Conservation (phyloP, 2,888 invertebrate species). For the Melipona bicolor region DNA sequence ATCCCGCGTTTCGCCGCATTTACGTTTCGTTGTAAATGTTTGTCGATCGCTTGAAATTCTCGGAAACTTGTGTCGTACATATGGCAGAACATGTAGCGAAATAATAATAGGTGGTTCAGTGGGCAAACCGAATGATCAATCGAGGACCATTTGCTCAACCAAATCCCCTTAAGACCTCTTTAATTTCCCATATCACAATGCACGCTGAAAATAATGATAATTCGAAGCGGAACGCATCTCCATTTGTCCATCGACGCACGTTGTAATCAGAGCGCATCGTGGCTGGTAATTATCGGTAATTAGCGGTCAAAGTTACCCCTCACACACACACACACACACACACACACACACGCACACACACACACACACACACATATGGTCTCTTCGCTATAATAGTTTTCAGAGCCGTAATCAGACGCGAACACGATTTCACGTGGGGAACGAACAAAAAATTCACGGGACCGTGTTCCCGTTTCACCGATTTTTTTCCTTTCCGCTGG, state of each 20-base stretch:
- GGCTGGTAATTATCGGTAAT: conserved; percentile 51
- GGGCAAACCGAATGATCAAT: neutral
- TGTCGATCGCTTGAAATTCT: neutral
- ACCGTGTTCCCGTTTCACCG: neutral
- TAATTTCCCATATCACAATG: conserved; percentile 30
- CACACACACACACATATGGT: conserved; percentile 18
- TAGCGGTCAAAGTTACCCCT: conserved; percentile 37
- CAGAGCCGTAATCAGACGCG: neutral
- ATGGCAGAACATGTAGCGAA: neutral
- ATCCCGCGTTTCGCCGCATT: neutral
- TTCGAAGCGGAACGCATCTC: conserved; percentile 11
- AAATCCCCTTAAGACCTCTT: conserved; percentile 18
- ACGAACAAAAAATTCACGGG: conserved; percentile 5
- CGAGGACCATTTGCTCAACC: neutral
- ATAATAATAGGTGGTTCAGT: neutral
- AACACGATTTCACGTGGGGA: conserved; percentile 19
- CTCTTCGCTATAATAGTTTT: too few relatives aligned
- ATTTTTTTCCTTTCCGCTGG: conserved; percentile 24
- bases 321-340: conserved; percentile 21
- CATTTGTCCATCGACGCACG: conserved; percentile 12
- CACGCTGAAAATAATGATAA: conserved; percentile 27
- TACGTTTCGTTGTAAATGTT: neutral
- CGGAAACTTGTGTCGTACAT: too few relatives aligned
- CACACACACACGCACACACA: conserved; percentile 12
- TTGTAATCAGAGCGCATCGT: conserved; percentile 41